Percentiles rank a stretch among this genome's conserved stretches.
phyloP scores from a whole-genome alignment of 2,113 vertebrate genomes.

The Bujurquina vittata region DNA sequence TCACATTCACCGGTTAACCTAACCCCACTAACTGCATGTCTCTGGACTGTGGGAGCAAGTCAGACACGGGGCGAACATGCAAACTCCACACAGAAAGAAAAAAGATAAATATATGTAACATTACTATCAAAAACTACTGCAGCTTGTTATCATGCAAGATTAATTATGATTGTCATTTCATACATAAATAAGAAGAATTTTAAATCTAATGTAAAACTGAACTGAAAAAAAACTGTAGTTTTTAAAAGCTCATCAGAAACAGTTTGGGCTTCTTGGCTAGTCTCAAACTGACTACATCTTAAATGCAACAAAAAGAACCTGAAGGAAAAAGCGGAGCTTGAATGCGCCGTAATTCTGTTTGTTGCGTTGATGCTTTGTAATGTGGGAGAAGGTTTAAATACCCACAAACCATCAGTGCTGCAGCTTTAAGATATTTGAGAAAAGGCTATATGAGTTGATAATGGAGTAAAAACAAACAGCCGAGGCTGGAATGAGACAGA shows the following conservation, averaged over 20 bases:
- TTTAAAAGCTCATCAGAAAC: background rate
- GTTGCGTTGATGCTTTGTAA: background rate
- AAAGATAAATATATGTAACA: background rate
- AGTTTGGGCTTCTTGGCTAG: background rate
- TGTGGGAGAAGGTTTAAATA: conserved; percentile 1
- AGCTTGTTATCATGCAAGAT: accelerated
- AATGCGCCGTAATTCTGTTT: background rate
- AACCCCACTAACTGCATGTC: too few species aligned
- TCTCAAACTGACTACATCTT: background rate
- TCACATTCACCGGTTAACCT: too few species aligned
- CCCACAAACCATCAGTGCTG: background rate
- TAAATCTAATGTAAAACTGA: background rate
- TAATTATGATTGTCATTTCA: background rate
- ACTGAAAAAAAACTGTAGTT: background rate
- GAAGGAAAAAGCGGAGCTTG: background rate
- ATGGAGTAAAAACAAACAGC: conserved; percentile 54
- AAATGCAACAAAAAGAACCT: background rate
- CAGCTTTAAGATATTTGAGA: conserved; percentile 51
- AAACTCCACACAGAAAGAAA: too few species aligned
- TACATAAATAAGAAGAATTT: background rate
- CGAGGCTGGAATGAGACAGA: conserved; percentile 34
- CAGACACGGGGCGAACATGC: too few species aligned
- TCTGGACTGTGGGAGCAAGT: too few species aligned
- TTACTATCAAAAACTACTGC: background rate
- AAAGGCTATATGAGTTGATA: conserved; percentile 27